Base-by-base conservation (phyloP, 1,140 invertebrate species). In the Drosophila tropicalis region DNA sequence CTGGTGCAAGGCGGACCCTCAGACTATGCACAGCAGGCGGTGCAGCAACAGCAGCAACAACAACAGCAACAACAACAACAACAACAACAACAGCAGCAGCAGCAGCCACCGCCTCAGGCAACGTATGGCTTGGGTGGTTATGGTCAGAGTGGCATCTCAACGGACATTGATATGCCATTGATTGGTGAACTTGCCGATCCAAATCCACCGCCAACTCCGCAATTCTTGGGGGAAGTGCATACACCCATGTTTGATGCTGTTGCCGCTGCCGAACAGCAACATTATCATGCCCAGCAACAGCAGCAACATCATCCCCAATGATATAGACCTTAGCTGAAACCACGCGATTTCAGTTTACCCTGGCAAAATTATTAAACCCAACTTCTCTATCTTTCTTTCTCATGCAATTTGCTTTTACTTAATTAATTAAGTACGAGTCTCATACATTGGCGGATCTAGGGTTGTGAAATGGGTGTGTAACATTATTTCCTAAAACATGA, bases 241-340 rank as follows among this genome's bases (percentile, higher is more conserved):
- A 91, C 90, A 5, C 90, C 90, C 25, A 91, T 91, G 90, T 91
- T 91, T 51, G 90, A 91, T 75, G 90, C 90, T 1, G 90, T 89
- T 40, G 90, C 90, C 47, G 90, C 86, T 40, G 90, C 90, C 29
- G 90, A 91, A 72, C 90, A 91, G 62, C 90, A 91, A 65, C 90
- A 91, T 62, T 91, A 91, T 41, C 86, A 91, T 67, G 81, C 80
- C n/a, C 81, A 91, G 57, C 83, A 85, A 41, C 86, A 91, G 29
- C 77, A 82, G 12, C 80, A 80, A 39, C 81, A 84, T 61, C 81
- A 90, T 54, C 80, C 79, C 12, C 85, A 91, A 91, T 90, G 90
- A 91, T 89, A 87, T n/a, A 89, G 73, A 64, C 67, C 67, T 2
- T 90, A 90, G 70, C 51, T 79, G 1, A 90, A 87, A 61, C 63